phyloP scores from a whole-genome alignment of 1,140 invertebrate genomes.

The Bombus waltoni region DNA sequence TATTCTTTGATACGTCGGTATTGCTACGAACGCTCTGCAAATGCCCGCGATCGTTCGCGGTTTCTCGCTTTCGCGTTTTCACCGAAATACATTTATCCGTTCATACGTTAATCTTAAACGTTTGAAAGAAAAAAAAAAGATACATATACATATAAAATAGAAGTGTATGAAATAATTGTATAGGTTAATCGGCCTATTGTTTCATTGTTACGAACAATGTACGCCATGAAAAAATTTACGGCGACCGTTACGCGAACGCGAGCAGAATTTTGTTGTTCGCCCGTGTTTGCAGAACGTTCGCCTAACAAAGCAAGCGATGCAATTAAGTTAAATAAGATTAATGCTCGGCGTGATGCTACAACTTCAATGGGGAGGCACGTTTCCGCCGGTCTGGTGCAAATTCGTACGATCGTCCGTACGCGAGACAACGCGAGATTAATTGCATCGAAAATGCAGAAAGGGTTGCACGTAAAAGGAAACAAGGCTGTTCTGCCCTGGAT shows the following conservation, averaged over 20 bases:
- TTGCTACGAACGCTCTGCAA: too few species aligned
- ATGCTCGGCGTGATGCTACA: conserved; percentile 42
- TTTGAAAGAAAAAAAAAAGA: too few species aligned
- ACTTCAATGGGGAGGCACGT: conserved; percentile 37
- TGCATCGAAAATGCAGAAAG: conserved; percentile 37
- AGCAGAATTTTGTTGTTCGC: conserved; percentile 27
- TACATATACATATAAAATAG: too few species aligned
- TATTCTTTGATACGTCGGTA: too few species aligned
- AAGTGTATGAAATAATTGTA: background rate
- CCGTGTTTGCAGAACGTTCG: conserved; percentile 1
- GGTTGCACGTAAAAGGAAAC: conserved; percentile 20
- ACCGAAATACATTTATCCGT: too few species aligned
- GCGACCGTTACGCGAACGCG: background rate
- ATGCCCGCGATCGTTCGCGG: too few species aligned
- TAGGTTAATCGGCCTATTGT: background rate
- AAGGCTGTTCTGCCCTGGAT: background rate
- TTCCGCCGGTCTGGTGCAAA: conserved; percentile 18
- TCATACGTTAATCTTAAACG: too few species aligned
- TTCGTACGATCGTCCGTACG: conserved; percentile 28
- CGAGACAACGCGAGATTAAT: conserved; percentile 51
- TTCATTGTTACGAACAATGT: background rate
- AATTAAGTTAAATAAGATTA: conserved; percentile 57
- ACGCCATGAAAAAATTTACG: background rate
- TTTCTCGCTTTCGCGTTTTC: too few species aligned
- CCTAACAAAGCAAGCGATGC: conserved; percentile 39